Evolutionary conservation across 2,888 invertebrate species (phyloP).

Genomic region (Pharmacophagus antenor): DNA sequence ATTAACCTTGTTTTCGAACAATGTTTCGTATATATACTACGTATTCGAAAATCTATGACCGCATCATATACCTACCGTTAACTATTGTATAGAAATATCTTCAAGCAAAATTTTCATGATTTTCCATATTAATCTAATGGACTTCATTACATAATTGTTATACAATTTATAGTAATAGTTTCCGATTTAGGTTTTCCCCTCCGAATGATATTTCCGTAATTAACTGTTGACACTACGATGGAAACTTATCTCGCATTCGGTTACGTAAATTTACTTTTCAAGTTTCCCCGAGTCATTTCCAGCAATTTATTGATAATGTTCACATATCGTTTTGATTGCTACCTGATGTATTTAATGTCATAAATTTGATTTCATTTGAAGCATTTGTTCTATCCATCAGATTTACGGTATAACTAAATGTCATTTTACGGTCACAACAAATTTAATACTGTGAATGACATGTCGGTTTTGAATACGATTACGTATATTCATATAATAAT

Average conservation of each 20-base stretch:
- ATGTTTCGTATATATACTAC: background rate
- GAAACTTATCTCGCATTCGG: background rate
- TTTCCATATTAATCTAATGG: too few relatives aligned
- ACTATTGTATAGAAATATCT: too few relatives aligned
- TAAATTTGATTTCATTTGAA: background rate
- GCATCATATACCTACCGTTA: background rate
- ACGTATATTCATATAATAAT: too few relatives aligned
- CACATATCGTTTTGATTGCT: background rate
- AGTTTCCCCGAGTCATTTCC: conserved; percentile 6
- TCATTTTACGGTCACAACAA: background rate
- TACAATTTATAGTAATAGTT: too few relatives aligned
- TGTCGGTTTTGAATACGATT: background rate
- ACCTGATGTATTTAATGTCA: background rate
- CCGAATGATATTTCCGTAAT: background rate
- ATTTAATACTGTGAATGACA: background rate
- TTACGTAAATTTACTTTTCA: conserved; percentile 5
- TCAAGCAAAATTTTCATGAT: too few relatives aligned
- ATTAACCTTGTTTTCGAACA: conserved; percentile 1
- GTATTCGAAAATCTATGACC: background rate
- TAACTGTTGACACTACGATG: background rate
- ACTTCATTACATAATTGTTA: too few relatives aligned
- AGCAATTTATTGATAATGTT: conserved; percentile 3
- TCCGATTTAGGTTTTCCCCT: background rate
- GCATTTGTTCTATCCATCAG: background rate
- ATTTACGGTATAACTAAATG: background rate